Conservation (phyloP, 2,888 invertebrate genomes). For the Teleiodes luculella region DNA sequence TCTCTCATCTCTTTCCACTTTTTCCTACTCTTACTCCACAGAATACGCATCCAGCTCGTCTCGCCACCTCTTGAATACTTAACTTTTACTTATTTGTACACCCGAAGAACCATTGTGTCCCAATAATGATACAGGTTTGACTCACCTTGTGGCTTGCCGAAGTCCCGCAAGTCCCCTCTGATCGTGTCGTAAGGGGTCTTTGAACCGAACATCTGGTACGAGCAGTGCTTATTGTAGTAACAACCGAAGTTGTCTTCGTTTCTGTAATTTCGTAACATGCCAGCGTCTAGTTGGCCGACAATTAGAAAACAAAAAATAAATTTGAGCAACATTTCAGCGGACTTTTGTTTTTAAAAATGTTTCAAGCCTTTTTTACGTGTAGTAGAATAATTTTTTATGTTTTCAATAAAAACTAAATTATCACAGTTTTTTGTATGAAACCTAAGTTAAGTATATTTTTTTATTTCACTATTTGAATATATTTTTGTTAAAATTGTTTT, state of each 20-base stretch:
- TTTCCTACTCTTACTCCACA: no score
- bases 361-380: no score
- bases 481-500: not conserved
- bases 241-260: constrained; percentile 37
- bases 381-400: no score
- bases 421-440: not conserved
- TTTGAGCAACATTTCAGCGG: not conserved
- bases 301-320: not conserved
- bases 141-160: constrained; percentile 44
- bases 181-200: constrained; percentile 61
- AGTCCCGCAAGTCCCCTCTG: constrained; percentile 60
- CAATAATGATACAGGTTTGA: not conserved
- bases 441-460: not conserved
- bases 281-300: not conserved
- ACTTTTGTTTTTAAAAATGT: not conserved
- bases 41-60: no score
- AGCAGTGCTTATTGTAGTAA: constrained; percentile 53
- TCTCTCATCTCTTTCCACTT: no score
- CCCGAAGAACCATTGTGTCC: no score
- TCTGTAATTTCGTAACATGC: not conserved
- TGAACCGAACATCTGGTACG: constrained; percentile 46
- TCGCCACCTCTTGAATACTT: no score
- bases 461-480: not conserved
- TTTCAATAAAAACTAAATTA: not conserved
- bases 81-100: no score